These are phyloP conservation scores for Melitaea cinxia DNA, from an alignment of 1,140 invertebrate species.

Conservation along the genomic window DNA sequence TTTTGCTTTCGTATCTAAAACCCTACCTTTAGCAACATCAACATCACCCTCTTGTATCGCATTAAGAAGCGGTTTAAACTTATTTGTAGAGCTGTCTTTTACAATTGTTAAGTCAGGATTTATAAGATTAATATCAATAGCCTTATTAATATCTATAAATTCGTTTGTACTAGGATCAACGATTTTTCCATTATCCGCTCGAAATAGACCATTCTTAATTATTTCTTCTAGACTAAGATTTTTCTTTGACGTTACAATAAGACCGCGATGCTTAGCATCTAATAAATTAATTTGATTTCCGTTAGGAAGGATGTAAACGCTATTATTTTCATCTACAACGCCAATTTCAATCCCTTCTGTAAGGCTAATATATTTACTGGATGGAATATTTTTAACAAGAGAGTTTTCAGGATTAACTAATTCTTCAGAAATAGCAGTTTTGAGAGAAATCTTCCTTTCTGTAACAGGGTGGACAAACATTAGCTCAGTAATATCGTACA, in stretches of 20 bases:
- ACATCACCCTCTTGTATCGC: slow-evolving; percentile 92
- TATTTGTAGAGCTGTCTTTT: slow-evolving; percentile 88
- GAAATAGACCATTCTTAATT: slow-evolving; percentile 88
- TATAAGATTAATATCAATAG: slow-evolving; percentile 88
- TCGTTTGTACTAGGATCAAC: slow-evolving; percentile 88
- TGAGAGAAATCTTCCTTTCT: slow-evolving; percentile 89
- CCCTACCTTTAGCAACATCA: slow-evolving; percentile 87
- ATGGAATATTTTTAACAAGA: slow-evolving; percentile 87
- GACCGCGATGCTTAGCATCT: slow-evolving; percentile 87
- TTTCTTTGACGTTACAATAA: slow-evolving; percentile 88
- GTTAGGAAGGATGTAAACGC: slow-evolving; percentile 86
- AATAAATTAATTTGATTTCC: slow-evolving; percentile 85
- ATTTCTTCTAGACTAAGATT: slow-evolving; percentile 90
- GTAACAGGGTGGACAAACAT: slow-evolving; percentile 92
- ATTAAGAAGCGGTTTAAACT: slow-evolving; percentile 86
- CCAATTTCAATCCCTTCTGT: slow-evolving; percentile 88
- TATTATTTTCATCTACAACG: slow-evolving; percentile 88
- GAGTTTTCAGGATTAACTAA: slow-evolving; percentile 91
- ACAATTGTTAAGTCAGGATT: slow-evolving; percentile 89
- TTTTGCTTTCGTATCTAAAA: slow-evolving; percentile 90
- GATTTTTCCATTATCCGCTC: slow-evolving; percentile 89
- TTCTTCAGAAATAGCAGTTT: slow-evolving; percentile 89
- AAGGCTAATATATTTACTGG: slow-evolving; percentile 88
- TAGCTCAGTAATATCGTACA: slow-evolving; percentile 88
- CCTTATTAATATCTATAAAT: slow-evolving; percentile 86